Evolutionary conservation across 2,113 vertebrate genomes (phyloP), one percentile per base, ranked within the genome.

Genomic region (Noturus placidus): DNA sequence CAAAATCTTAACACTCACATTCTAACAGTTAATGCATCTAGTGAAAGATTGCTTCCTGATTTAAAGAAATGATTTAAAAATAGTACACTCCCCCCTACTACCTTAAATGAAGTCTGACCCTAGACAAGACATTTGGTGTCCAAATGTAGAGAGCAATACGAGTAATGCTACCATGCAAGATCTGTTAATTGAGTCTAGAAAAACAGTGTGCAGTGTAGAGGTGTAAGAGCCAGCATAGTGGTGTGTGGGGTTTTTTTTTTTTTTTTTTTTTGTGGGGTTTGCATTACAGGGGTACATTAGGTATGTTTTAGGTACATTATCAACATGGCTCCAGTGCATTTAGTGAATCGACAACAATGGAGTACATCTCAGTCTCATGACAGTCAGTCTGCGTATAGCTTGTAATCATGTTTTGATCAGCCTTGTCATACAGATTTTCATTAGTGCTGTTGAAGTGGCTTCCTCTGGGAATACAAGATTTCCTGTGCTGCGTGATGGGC

Each of bases 401-500:
- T 35, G 20, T 59, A 57, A 59, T 81, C 54, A 11, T 56, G 52
- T 20, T 81, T 81, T 57, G 35, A 81, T 19, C 25, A 81, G 54
- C 78, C 30, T 56, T 27, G 50, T 56, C 20, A n/a, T 74, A 84
- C 52, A 65, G 59, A 81, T 84, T 77, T 56, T 63, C 72, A 87
- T 74, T 27, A 46, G 52, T 38, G 82, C 61, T 72, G 77, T 83
- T 90, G 69, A 63, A 83, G 87, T 87, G 76, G 80, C 87, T 90
- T 90, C 90, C 85, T 89, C 82, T 79, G 69, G 83, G 90, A 77
- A 88, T 88, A 87, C 82, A 85, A 86, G 77, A 84, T 87, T 91
- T 91, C 86, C 88, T 91, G 87, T 89, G 54, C 77, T 77, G 65
- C 86, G 84, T 88, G 87, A 84, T 88, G 82, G 76, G 82, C 87